Conservation (phyloP, 2,113 vertebrate species). For the Syngnathus floridae region DNA sequence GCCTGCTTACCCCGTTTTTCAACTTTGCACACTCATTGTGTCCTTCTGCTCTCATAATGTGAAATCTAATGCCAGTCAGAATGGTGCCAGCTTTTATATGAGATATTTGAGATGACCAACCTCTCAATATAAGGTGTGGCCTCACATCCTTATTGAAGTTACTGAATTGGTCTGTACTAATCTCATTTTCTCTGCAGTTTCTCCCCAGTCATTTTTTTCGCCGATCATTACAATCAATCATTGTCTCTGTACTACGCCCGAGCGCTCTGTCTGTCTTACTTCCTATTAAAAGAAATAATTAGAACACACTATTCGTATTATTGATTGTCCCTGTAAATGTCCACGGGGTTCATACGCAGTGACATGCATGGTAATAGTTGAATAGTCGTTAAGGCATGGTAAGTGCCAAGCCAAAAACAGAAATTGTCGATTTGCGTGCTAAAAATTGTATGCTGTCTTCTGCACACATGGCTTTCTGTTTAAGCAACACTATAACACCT, state of each 20-base stretch:
- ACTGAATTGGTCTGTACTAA: background rate
- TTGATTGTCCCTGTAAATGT: too few relatives aligned
- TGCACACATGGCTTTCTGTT: background rate
- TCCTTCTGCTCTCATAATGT: conserved; percentile 21
- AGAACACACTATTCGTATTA: too few relatives aligned
- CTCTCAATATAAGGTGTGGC: too few relatives aligned
- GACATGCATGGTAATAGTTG: too few relatives aligned
- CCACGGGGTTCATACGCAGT: too few relatives aligned
- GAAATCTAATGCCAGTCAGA: conserved; percentile 7
- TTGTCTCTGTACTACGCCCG: background rate
- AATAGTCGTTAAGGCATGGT: too few relatives aligned
- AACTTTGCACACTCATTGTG: conserved; percentile 25
- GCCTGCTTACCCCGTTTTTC: conserved; percentile 50
- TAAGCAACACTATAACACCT: background rate
- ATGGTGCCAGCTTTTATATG: background rate
- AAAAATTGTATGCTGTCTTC: background rate
- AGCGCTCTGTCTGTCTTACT: background rate
- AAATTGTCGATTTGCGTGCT: too few relatives aligned
- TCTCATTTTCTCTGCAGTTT: background rate
- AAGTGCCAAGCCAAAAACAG: too few relatives aligned
- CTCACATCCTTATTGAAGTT: too few relatives aligned
- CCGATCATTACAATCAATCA: background rate
- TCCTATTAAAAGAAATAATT: too few relatives aligned
- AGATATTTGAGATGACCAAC: too few relatives aligned
- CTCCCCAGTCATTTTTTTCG: background rate